Percentiles rank a stretch among this genome's conserved stretches.
Conservation (phyloP, 2,113 vertebrate genomes). For the Indicator indicator region DNA sequence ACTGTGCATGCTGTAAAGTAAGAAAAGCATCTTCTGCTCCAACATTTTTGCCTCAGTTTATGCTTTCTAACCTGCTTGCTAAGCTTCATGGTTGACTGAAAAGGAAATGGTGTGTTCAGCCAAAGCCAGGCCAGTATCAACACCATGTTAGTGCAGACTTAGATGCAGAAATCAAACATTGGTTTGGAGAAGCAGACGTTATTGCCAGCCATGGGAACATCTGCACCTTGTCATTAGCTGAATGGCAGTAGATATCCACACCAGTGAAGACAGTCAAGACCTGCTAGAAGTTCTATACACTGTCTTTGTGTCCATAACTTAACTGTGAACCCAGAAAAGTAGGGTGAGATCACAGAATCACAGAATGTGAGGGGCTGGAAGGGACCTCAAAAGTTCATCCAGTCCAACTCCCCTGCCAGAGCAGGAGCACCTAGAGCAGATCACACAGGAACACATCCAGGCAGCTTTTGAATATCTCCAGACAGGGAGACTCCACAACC, state of each 20-base stretch:
- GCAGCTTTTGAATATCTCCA: no score
- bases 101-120: conserved; percentile 20
- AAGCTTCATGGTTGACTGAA: conserved; percentile 2
- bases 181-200: neutral
- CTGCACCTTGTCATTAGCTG: neutral
- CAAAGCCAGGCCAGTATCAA: neutral
- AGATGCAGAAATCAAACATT: neutral
- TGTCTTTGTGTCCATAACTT: neutral
- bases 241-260: neutral
- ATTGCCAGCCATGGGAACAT: neutral
- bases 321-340: neutral
- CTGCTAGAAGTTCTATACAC: neutral
- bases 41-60: neutral
- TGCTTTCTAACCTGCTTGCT: neutral
- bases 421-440: no score
- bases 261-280: neutral
- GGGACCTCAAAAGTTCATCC: no score
- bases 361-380: no score
- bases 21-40: neutral
- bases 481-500: no score
- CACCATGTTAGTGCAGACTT: neutral
- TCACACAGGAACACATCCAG: no score
- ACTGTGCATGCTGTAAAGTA: neutral
- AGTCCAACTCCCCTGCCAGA: no score
- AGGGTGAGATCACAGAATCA: neutral